A percentile compares a stretch with the other conserved stretches of the same genome.
Evolutionary conservation across 2,113 vertebrate genomes (phyloP).

Genomic region (Pristiophorus japonicus): DNA sequence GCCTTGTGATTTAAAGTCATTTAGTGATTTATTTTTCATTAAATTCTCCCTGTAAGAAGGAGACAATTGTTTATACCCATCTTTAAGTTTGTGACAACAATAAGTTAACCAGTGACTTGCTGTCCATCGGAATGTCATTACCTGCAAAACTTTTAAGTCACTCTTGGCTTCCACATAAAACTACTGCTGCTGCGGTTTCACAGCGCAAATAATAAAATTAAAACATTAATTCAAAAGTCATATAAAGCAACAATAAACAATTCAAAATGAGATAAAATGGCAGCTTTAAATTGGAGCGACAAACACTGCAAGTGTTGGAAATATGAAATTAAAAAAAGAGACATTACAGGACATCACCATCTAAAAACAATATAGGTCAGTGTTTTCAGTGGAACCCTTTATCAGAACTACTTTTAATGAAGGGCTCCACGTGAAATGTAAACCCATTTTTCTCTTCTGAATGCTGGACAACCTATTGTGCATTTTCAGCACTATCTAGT

Average conservation of each 20-base stretch:
- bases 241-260: not conserved
- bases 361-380: not conserved
- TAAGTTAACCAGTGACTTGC: too few species aligned
- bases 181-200: too few species aligned
- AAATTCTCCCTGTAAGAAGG: not conserved
- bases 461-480: not conserved
- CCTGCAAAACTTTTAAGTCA: not conserved
- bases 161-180: too few species aligned
- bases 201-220: too few species aligned
- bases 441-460: not conserved
- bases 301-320: not conserved
- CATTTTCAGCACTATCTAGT: not conserved
- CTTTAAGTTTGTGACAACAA: not conserved
- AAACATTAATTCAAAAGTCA: not conserved
- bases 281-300: not conserved
- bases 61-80: not conserved
- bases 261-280: not conserved
- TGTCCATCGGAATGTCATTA: not conserved
- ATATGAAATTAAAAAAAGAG: not conserved
- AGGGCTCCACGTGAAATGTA: not conserved
- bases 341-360: not conserved
- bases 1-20: not conserved
- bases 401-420: not conserved
- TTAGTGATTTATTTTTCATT: not conserved
- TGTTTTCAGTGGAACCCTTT: not conserved